Conservation (phyloP, 2,113 vertebrate species). For the Upupa epops region DNA sequence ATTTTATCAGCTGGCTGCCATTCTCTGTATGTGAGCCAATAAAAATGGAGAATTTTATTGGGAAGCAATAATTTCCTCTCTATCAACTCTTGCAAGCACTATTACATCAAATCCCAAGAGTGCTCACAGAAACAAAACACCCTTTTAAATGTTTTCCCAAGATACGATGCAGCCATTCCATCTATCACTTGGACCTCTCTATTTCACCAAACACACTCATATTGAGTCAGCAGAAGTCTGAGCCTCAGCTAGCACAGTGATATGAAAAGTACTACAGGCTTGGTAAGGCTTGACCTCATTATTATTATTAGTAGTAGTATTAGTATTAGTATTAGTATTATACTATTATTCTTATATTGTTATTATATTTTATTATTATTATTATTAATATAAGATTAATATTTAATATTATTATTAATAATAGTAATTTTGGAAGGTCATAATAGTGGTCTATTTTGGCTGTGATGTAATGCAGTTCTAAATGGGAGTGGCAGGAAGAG, state of each 20-base stretch:
- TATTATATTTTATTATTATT: too few species aligned
- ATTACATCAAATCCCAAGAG: conserved; percentile 52
- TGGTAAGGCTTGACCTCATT: neutral
- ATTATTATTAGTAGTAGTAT: too few species aligned
- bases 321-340: too few species aligned
- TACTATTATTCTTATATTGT: too few species aligned
- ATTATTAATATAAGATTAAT: too few species aligned
- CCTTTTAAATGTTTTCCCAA: conserved; percentile 48
- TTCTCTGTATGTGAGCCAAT: conserved; percentile 51
- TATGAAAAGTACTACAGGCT: neutral
- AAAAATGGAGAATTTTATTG: conserved; percentile 68
- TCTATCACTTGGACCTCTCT: conserved; percentile 21
- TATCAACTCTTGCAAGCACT: conserved; percentile 49
- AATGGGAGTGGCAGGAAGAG: neutral
- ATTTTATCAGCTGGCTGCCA: conserved; percentile 64
- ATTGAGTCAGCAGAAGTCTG: neutral
- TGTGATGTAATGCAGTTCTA: neutral
- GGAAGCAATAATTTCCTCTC: conserved; percentile 57
- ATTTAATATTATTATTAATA: too few species aligned
- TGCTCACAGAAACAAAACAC: conserved; percentile 44
- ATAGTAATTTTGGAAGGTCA: neutral
- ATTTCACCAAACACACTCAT: conserved; percentile 7
- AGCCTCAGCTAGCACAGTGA: neutral
- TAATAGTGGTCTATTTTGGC: neutral
- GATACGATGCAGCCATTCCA: conserved; percentile 45